A percentile compares a stretch with the other conserved stretches of the same genome.
Evolutionary conservation across 2,113 vertebrate species (phyloP).

Genomic region (Forbesichthys papilliferus): DNA sequence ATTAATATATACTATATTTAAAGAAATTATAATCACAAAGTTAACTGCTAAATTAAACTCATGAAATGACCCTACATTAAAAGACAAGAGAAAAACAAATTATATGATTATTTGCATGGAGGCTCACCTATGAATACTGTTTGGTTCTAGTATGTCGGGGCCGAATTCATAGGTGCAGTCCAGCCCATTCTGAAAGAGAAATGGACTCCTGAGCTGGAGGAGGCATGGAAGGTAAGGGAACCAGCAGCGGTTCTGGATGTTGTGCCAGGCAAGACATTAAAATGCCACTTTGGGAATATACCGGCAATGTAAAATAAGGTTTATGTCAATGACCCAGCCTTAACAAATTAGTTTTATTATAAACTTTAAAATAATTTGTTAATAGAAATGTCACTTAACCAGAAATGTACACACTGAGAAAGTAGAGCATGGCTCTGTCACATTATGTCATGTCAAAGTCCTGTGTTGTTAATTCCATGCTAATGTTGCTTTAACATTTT

Average conservation of each 20-base stretch:
- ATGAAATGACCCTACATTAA: neutral
- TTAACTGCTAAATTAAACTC: no score
- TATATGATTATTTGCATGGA: neutral
- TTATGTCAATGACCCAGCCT: no score
- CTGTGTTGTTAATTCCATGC: conserved; percentile 1
- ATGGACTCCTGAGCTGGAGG: conserved; percentile 77
- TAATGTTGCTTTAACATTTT: neutral
- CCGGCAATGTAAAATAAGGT: no score
- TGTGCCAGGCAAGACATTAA: no score
- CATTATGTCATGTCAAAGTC: conserved; percentile 11
- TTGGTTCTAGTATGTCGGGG: conserved; percentile 75
- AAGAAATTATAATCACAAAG: no score
- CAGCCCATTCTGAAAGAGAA: conserved; percentile 77
- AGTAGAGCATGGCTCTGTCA: conserved; percentile 31
- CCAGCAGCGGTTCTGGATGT: no score
- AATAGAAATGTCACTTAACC: conserved; percentile 31
- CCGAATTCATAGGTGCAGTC: conserved; percentile 79
- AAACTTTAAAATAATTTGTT: no score
- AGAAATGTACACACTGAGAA: conserved; percentile 9
- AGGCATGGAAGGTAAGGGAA: conserved; percentile 77
- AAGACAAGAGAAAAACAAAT: neutral
- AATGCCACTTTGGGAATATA: no score
- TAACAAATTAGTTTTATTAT: no score
- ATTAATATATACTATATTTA: no score
- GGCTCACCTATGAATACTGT: neutral